Base-by-base conservation (phyloP, 2,113 vertebrate genomes). In the Trochalopteron elliotii region DNA sequence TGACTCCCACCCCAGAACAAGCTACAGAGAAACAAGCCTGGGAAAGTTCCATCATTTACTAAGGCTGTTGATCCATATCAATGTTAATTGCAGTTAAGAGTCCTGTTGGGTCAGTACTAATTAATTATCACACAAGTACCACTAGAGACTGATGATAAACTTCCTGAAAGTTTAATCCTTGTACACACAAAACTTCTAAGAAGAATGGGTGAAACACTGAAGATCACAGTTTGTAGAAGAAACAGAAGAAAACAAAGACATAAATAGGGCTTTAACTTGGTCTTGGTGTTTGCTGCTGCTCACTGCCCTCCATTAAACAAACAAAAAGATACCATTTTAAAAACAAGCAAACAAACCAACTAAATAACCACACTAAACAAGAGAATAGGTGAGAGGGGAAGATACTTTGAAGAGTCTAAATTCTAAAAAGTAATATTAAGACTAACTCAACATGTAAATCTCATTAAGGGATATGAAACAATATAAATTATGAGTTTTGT, bases 11-110 rank as follows among this genome's bases (percentile, higher is more conserved):
- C 57, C 24, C 35, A 44, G 28, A 85, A 50, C 9, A 63, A 72
- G 27, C 67, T 67, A 31, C n/a, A 90, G 3, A 75, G 90, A 63
- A 82, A 79, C 15, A 84, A 85, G 57, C 40, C 37, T 84, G 49
- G 94, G 95, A 88, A 97, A 96, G n/a, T 76, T 93, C 93, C 30
- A 0, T 50, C 45, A 6, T 82, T 87, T 65, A 65, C 53, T 65
- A 42, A 68, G 94, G 53, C 35, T 81, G 79, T 57, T 90, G 55
- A 63, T 76, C 60, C 39, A 5, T 45, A 81, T 60, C 40, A 85
- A 85, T 93, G 78, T 57, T 90, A 93, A 90, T 83, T 79, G 70
- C 50, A 72, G 39, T 69, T 82, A 72, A 72, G 53, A 57, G 65
- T 61, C 68, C 65, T 87, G 39, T 60, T 68, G 78, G 56, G 65